phyloP scores from a whole-genome alignment of 2,888 invertebrate species.

The Netelia fuscicornis region DNA sequence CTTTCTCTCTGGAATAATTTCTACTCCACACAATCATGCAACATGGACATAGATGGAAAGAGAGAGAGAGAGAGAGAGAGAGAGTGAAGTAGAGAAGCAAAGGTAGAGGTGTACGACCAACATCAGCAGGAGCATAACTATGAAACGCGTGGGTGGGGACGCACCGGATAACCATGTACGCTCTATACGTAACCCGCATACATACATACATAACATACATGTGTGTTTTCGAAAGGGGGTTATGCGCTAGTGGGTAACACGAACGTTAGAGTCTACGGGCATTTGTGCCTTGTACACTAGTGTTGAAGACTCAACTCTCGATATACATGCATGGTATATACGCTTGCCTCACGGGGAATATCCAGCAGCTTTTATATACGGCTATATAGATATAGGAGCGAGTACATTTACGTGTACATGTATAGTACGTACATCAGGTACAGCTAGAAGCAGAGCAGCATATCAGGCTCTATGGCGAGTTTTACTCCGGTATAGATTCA shows the following conservation, averaged over 20 bases:
- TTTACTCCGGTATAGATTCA: slow-evolving; percentile 49
- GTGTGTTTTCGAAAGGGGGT: slow-evolving; percentile 30
- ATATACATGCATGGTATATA: background rate
- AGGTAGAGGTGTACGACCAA: slow-evolving; percentile 42
- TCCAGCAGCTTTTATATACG: slow-evolving; percentile 40
- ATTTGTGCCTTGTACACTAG: slow-evolving; percentile 5
- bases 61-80: slow-evolving; percentile 29
- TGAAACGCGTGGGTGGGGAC: slow-evolving; percentile 48
- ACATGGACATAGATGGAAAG: slow-evolving; percentile 39
- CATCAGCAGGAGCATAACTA: slow-evolving; percentile 38
- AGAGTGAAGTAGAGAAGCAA: slow-evolving; percentile 3
- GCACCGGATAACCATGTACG: slow-evolving; percentile 55
- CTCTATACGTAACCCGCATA: slow-evolving; percentile 10
- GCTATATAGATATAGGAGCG: background rate
- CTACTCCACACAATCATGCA: slow-evolving; percentile 50
- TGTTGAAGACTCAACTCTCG: slow-evolving; percentile 37
- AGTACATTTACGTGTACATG: background rate
- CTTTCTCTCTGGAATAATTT: slow-evolving; percentile 57
- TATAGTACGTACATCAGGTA: slow-evolving; percentile 25
- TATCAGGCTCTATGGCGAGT: slow-evolving; percentile 46
- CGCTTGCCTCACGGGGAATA: slow-evolving; percentile 33
- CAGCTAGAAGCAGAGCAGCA: slow-evolving; percentile 41
- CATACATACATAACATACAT: background rate
- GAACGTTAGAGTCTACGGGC: slow-evolving; percentile 41
- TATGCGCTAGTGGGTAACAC: slow-evolving; percentile 37